Evolutionary conservation across 2,113 vertebrate genomes (phyloP), one percentile per base, ranked within the genome.

Genomic region (Rhinopithecus roxellana): DNA sequence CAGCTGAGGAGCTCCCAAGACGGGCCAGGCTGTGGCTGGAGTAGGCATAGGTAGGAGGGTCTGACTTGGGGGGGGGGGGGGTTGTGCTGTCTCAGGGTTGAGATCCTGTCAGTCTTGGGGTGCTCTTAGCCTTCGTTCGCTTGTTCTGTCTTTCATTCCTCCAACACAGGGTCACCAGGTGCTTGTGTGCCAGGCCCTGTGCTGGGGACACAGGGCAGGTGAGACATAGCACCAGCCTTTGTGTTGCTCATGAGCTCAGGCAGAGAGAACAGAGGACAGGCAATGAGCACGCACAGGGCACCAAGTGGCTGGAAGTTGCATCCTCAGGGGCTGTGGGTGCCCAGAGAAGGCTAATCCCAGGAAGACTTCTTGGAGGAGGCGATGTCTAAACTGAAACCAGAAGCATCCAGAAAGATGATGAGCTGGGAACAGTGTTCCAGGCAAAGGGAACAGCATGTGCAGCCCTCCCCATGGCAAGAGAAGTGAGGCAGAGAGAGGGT

Each of bases 11-110:
- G 6, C 40, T 83, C 48, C 57, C 25, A 6, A 22, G 64, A 55
- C 23, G 1, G 22, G 35, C 27, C 0, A 17, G 23, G 30, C 27
- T 25, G 22, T 11, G 45, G 27, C 25, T 10, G 27, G 17, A 30
- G 14, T 1, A 1, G 10, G 40, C 61, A 40, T 40, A 16, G 7
- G 30, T 1, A 32, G 50, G 25, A 88, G 64, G 18, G n/a, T 48
- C 89, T 14, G 32, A 30, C 48, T 27, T 12, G 52, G 25, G 22
- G 25, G 22, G 6, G 43, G 6, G 38, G 38, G 38, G 40, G 2
- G 3, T 0, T 0, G 75, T 69, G 1, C 50, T 38, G 0, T 8
- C 64, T 48, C n/a, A 27, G 23, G 59, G 38, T 59, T 30, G 48
- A 35, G 79, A 8, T 61, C 67, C 67, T 85, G 40, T 48, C 43